phyloP scores from a whole-genome alignment of 2,113 vertebrate genomes.

The Balaeniceps rex region DNA sequence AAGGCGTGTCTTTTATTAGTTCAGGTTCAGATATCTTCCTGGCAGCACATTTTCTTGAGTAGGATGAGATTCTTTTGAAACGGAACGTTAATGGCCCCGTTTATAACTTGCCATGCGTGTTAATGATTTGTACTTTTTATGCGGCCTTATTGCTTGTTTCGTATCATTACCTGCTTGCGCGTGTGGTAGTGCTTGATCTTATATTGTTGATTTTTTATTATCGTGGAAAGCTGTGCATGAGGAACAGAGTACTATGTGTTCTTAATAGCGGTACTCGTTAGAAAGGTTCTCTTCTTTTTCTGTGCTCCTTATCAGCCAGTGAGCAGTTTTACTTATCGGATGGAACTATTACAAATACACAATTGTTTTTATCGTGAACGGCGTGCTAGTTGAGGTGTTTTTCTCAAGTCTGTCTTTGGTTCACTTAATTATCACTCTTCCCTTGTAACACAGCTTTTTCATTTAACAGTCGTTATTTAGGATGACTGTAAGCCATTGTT shows the following conservation, averaged over 20 bases:
- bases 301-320: background rate
- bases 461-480: background rate
- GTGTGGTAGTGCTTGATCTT: fast-evolving
- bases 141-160: fast-evolving
- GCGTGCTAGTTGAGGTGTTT: fast-evolving
- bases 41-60: too few species aligned
- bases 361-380: background rate
- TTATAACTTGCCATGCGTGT: fast-evolving
- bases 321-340: too few species aligned
- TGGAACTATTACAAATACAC: background rate
- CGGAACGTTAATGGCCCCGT: fast-evolving
- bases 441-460: fast-evolving
- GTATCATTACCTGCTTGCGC: fast-evolving
- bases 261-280: fast-evolving
- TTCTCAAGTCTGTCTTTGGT: fast-evolving
- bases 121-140: background rate
- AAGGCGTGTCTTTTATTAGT: background rate
- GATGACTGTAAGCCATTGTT: fast-evolving
- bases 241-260: fast-evolving
- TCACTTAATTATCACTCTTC: fast-evolving
- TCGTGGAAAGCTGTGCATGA: fast-evolving
- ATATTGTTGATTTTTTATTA: fast-evolving
- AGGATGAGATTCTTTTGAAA: background rate
- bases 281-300: background rate
- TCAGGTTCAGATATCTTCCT: background rate